phyloP scores from a whole-genome alignment of 2,888 invertebrate species.

The Drosophila nr. perissopoda region DNA sequence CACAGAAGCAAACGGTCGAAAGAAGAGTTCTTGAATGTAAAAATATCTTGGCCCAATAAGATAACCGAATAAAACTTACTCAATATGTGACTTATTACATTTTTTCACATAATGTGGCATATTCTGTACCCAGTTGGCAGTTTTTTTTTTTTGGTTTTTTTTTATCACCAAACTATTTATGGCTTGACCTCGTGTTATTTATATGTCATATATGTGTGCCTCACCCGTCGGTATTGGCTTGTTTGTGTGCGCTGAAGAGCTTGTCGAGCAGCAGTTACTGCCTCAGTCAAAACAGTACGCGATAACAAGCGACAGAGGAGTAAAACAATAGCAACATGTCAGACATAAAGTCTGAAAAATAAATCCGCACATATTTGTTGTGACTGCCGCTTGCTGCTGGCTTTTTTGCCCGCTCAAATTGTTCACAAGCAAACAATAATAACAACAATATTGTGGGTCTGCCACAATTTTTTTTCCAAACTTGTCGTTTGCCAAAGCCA shows the following conservation, averaged over 20 bases:
- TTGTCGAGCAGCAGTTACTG: too few species aligned
- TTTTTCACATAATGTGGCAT: background rate
- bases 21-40: background rate
- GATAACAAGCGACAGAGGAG: conserved; percentile 16
- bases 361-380: conserved; percentile 48
- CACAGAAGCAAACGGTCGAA: too few species aligned
- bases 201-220: background rate
- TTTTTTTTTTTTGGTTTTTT: background rate
- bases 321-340: conserved; percentile 17
- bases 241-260: conserved; percentile 1
- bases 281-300: conserved; percentile 40
- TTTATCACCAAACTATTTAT: background rate
- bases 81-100: background rate
- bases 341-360: conserved; percentile 39
- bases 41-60: too few species aligned
- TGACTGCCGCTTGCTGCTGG: conserved; percentile 8
- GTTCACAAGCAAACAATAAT: conserved; percentile 15
- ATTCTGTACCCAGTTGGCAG: background rate
- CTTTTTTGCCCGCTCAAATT: conserved; percentile 21
- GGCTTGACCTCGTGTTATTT: background rate
- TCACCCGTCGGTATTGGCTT: background rate
- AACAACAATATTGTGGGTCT: conserved; percentile 25
- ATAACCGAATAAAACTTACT: background rate
- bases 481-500: conserved; percentile 34
- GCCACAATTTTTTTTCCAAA: conserved; percentile 52